These are phyloP conservation scores for Rapana venosa DNA, from an alignment of 2,888 invertebrate species.

Conservation along the genomic window DNA sequence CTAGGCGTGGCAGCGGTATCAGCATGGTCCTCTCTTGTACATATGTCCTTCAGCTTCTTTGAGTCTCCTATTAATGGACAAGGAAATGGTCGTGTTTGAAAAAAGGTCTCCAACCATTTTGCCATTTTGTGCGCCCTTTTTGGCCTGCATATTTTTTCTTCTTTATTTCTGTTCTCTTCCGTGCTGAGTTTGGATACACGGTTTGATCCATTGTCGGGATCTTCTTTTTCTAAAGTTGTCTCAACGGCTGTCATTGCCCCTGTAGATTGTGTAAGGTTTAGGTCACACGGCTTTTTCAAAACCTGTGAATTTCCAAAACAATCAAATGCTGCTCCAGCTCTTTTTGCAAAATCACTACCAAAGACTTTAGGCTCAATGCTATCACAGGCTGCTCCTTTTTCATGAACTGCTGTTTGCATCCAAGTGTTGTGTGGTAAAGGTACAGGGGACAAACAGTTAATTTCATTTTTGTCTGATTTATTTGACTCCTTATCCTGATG, in stretches of 20 bases:
- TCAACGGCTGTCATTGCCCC: neutral
- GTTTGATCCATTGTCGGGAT: neutral
- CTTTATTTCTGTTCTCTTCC: neutral
- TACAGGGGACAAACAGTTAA: neutral
- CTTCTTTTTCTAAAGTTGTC: neutral
- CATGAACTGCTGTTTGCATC: neutral
- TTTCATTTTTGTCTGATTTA: neutral
- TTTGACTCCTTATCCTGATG: neutral
- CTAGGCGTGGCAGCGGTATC: neutral
- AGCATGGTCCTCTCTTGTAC: neutral
- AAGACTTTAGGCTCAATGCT: neutral
- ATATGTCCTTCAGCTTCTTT: neutral
- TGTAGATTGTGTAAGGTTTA: neutral
- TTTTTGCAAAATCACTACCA: neutral
- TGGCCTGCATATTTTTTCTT: neutral
- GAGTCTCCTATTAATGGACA: no score
- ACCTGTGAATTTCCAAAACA: neutral
- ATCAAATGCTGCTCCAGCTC: neutral
- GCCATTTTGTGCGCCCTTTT: neutral
- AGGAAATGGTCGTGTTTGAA: neutral
- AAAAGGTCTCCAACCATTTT: neutral
- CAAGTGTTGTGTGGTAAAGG: neutral
- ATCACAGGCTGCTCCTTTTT: neutral
- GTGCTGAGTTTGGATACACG: neutral
- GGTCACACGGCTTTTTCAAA: neutral